phyloP scores from a whole-genome alignment of 1,140 invertebrate genomes.

The Scaptodrosophila lebanonensis region DNA sequence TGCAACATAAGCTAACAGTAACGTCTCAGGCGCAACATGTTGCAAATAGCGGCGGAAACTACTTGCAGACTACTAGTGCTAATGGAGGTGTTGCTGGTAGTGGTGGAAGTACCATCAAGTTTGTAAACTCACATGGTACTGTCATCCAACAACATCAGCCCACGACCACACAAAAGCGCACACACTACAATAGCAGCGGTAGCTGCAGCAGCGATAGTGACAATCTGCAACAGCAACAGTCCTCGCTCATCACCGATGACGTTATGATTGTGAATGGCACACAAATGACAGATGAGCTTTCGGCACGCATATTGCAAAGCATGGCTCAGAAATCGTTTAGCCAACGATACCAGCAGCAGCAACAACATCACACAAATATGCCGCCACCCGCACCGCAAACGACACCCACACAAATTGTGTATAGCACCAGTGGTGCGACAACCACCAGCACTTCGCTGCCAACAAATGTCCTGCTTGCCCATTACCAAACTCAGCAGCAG shows the following conservation, averaged over 20 bases:
- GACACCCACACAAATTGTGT: slow-evolving; percentile 50
- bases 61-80: no score
- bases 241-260: slow-evolving; percentile 59
- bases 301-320: slow-evolving; percentile 71
- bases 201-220: slow-evolving; percentile 31
- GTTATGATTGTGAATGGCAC: slow-evolving; percentile 76
- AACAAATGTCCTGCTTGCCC: slow-evolving; percentile 41
- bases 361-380: slow-evolving; percentile 42
- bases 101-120: slow-evolving; percentile 63
- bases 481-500: slow-evolving; percentile 37
- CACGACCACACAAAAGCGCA: slow-evolving; percentile 33
- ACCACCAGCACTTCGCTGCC: slow-evolving; percentile 5
- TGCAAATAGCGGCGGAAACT: slow-evolving; percentile 25
- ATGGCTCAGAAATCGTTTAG: slow-evolving; percentile 71
- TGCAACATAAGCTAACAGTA: slow-evolving; percentile 58
- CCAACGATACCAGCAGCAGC: slow-evolving; percentile 59
- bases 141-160: slow-evolving; percentile 66
- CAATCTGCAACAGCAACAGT: slow-evolving; percentile 16
- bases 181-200: slow-evolving; percentile 52
- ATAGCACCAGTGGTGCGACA: slow-evolving; percentile 18
- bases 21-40: slow-evolving; percentile 10
- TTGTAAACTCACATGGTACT: slow-evolving; percentile 73
- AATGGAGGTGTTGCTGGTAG: no score
- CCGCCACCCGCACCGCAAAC: slow-evolving; percentile 50
- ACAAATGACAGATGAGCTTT: slow-evolving; percentile 75